These are phyloP conservation scores for Melanotaenia parkinsoni DNA, from an alignment of 2,797 vertebrate genomes.

Conservation along the genomic window DNA sequence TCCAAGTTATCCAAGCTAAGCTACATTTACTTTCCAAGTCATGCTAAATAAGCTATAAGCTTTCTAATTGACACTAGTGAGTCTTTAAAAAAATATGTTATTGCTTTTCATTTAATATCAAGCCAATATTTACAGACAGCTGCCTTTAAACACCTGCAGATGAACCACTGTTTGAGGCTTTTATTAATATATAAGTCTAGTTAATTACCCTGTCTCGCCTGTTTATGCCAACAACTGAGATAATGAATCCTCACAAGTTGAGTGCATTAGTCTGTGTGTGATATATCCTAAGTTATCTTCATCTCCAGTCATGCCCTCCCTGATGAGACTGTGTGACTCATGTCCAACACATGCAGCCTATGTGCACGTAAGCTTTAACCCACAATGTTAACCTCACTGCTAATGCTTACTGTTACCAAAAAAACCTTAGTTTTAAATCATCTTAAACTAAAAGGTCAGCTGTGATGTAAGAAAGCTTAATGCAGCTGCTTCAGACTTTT, in stretches of 20 bases:
- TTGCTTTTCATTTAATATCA: background rate
- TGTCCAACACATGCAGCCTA: background rate
- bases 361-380: background rate
- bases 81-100: background rate
- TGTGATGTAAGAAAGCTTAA: conserved; percentile 6
- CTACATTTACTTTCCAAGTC: background rate
- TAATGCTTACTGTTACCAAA: conserved; percentile 7
- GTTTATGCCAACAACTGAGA: conserved; percentile 8
- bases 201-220: background rate
- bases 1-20: background rate
- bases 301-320: conserved; percentile 53
- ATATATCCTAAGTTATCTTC: conserved; percentile 51
- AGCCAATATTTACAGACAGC: background rate
- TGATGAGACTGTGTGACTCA: conserved; percentile 57
- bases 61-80: background rate
- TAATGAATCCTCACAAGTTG: background rate
- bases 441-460: conserved; percentile 29
- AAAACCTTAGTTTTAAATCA: conserved; percentile 16
- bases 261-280: conserved; percentile 14
- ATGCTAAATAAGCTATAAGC: background rate
- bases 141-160: background rate
- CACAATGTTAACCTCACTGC: conserved; percentile 8
- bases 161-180: background rate
- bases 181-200: background rate
- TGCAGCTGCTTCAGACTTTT: conserved; percentile 5